These are phyloP conservation scores for Nothobranchius furzeri DNA, from an alignment of 2,113 vertebrate genomes.

Conservation along the genomic window DNA sequence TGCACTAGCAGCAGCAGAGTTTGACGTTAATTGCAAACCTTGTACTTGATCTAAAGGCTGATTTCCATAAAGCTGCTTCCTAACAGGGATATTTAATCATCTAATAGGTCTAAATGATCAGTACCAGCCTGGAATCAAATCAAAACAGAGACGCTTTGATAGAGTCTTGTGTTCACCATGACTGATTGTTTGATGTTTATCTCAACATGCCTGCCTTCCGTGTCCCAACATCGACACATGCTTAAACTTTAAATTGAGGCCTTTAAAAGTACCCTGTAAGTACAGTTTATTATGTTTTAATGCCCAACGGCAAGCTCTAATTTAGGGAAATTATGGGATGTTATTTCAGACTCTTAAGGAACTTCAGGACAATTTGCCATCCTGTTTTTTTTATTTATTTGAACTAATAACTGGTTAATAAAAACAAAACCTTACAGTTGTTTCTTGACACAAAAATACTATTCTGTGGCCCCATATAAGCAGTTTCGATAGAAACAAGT, in stretches of 20 bases:
- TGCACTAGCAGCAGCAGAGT: background rate
- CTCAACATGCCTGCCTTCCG: slow-evolving; percentile 3
- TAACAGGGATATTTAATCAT: slow-evolving; percentile 14
- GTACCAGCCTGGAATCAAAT: background rate
- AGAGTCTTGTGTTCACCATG: slow-evolving; percentile 20
- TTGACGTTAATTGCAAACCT: background rate
- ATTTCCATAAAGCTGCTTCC: background rate
- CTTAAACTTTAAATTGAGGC: slow-evolving; percentile 15
- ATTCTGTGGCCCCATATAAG: background rate
- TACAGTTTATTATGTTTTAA: slow-evolving; percentile 16
- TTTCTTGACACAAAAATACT: background rate
- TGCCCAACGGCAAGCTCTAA: background rate
- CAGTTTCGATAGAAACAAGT: background rate
- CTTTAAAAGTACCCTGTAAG: slow-evolving; percentile 4
- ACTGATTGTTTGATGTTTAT: slow-evolving; percentile 31
- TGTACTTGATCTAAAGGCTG: slow-evolving; percentile 3
- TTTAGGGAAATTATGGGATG: background rate
- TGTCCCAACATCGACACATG: slow-evolving; percentile 12
- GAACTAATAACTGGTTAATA: background rate
- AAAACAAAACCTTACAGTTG: slow-evolving; percentile 3
- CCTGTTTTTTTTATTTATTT: background rate
- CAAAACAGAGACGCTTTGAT: slow-evolving; percentile 14
- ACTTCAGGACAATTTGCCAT: background rate
- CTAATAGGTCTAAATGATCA: slow-evolving; percentile 1
- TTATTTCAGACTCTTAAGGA: background rate